phyloP scores from a whole-genome alignment of 92 coral and sea anemone genomes.

The Palythoa grandis region DNA sequence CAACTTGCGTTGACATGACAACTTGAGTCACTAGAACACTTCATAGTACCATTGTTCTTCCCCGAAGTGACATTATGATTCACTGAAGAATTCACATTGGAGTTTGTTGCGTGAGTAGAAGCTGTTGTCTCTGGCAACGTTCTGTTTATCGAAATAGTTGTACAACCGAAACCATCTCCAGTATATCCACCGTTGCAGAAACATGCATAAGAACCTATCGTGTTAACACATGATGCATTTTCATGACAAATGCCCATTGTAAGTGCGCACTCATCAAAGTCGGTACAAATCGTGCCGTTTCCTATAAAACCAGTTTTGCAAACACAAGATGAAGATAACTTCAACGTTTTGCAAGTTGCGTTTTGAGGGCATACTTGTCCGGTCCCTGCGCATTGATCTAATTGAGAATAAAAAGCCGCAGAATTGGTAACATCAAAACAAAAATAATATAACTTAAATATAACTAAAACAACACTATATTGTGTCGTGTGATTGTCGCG shows the following conservation, averaged over 20 bases:
- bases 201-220: conserved; percentile 17
- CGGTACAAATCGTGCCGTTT: conserved; percentile 32
- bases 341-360: conserved; percentile 14
- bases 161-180: conserved; percentile 19
- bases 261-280: conserved; percentile 5
- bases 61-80: conserved; percentile 1
- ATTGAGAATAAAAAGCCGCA: neutral
- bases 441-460: neutral
- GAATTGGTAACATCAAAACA: neutral
- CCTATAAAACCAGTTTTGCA: conserved; percentile 32
- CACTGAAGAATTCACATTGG: neutral
- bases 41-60: neutral
- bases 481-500: no score
- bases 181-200: neutral
- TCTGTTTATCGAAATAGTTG: neutral
- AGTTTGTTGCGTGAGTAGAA: neutral
- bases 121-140: neutral
- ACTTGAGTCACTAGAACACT: neutral
- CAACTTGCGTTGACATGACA: conserved; percentile 27
- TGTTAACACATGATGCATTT: conserved; percentile 12
- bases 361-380: conserved; percentile 22
- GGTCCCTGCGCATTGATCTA: conserved; percentile 6
- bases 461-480: neutral
- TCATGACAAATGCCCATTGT: conserved; percentile 6
- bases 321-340: neutral